These are phyloP conservation scores for Zosterops borbonicus DNA, from an alignment of 2,113 vertebrate genomes.

Conservation along the genomic window DNA sequence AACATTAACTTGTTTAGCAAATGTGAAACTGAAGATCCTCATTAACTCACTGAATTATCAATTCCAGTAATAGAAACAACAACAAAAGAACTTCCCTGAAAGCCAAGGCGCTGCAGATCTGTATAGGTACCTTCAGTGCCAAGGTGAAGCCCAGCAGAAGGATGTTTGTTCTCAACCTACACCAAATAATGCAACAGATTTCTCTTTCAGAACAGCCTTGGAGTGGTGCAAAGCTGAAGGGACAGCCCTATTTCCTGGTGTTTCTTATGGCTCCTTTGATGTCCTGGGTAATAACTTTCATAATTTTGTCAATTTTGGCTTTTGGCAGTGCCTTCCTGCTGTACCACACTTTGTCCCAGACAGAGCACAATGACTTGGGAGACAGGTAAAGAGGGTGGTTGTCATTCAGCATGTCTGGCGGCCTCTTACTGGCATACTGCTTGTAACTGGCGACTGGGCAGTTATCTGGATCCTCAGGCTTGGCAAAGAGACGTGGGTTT, in stretches of 20 bases:
- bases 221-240: neutral
- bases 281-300: neutral
- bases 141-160: neutral
- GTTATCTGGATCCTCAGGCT: neutral
- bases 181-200: neutral
- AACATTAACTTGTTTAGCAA: neutral
- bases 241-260: neutral
- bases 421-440: slow-evolving; percentile 13
- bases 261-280: neutral
- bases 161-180: neutral
- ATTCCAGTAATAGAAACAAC: neutral
- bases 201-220: neutral
- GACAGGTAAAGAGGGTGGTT: neutral
- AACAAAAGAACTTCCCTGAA: neutral
- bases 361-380: neutral
- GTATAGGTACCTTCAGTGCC: neutral
- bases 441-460: slow-evolving; percentile 17
- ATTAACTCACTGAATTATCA: neutral
- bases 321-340: neutral
- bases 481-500: neutral
- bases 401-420: neutral
- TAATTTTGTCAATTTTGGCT: neutral
- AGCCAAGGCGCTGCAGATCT: neutral
- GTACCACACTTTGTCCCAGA: slow-evolving; percentile 48
- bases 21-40: neutral